phyloP scores from a whole-genome alignment of 2,113 vertebrate genomes.

The Amazona guildingii region DNA sequence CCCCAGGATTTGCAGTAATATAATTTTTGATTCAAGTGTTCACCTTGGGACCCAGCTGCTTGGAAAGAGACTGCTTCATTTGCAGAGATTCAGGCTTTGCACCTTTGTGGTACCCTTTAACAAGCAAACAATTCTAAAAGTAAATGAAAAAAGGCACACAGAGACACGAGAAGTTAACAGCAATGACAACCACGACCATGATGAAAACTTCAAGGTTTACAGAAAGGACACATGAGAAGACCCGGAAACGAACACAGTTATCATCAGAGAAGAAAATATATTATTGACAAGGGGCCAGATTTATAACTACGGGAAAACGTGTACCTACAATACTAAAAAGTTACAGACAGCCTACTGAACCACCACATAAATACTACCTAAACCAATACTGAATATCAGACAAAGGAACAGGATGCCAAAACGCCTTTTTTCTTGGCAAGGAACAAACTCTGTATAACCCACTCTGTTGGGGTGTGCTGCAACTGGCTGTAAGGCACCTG shows the following conservation, averaged over 20 bases:
- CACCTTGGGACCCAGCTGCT: constrained; percentile 38
- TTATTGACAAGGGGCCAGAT: background rate
- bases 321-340: background rate
- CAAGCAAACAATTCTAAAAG: constrained; percentile 43
- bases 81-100: constrained; percentile 29
- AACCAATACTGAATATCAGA: background rate
- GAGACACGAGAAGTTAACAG: constrained; percentile 18
- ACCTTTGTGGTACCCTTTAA: constrained; percentile 25
- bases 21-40: constrained; percentile 45
- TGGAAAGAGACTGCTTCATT: constrained; percentile 20
- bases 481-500: background rate
- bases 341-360: background rate
- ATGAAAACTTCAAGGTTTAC: background rate
- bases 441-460: background rate
- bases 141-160: constrained; percentile 52
- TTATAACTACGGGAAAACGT: background rate
- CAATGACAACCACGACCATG: background rate
- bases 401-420: background rate
- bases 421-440: background rate
- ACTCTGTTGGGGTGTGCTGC: background rate
- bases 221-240: background rate
- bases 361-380: background rate
- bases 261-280: background rate
- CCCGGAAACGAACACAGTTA: background rate
- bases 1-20: constrained; percentile 42